Evolutionary conservation across 2,888 invertebrate species (phyloP), one percentile per base, ranked within the genome.

Genomic region (Thera obeliscata): DNA sequence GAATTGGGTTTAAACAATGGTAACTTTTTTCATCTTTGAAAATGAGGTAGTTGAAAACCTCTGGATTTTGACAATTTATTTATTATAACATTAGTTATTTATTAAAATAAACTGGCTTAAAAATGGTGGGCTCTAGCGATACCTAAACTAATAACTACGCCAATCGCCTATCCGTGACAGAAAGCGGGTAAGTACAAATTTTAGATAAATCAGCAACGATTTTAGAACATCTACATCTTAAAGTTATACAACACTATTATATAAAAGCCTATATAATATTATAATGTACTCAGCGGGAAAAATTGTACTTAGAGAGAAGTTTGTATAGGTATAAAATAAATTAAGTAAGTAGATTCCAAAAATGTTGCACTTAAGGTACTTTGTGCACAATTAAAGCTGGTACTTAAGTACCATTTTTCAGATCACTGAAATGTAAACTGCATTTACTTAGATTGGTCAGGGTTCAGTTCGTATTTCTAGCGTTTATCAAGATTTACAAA

Each of bases 61-160:
- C 75, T 11, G 38, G 22, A 63, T 60, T 66, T 79, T 76, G 38
- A 50, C 49, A 57, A 36, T 41, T 41, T 41, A 7, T 7, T 5
- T 41, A 5, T 5, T 67, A 60, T 65, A 67, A 69, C 63, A 64
- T 36, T 61, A 76, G 74, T 71, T 68, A 74, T 74, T 68, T 7
- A 72, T 77, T 77, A 64, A 72, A 80, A 76, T 49, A 65, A 62
- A 81, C 81, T 81, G 79, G 81, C 80, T 79, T 78, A 67, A 74
- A 78, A 59, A 67, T 81, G 87, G 86, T 87, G 88, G 88, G 86
- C 75, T 87, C 92, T 93, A 92, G 92, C 92, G 92, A 87, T 85
- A 84, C 82, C 91, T 92, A 93, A 84, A 83, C 90, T 91, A 90
- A 83, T 74, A 64, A 78, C 73, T 75, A 73, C 75, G 73, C 76